These are phyloP conservation scores for Nemotelus pantherinus DNA, from an alignment of 2,888 invertebrate genomes.

Conservation along the genomic window DNA sequence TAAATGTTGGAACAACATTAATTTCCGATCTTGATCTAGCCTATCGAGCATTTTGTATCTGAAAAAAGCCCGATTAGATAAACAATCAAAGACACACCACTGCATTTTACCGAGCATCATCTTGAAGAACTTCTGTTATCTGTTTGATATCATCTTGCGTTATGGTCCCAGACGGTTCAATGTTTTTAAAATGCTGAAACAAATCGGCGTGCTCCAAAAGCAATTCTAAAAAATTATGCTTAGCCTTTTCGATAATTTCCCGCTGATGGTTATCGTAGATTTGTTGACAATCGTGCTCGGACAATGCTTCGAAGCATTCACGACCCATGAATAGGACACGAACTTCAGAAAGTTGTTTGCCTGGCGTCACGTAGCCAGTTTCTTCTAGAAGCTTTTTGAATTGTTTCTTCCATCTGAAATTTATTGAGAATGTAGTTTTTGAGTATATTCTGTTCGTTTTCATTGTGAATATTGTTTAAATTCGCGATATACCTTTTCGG, in stretches of 20 bases:
- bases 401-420: slow-evolving; percentile 86
- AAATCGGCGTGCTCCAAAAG: slow-evolving; percentile 91
- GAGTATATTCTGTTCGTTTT: not conserved
- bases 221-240: slow-evolving; percentile 91
- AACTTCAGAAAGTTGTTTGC: slow-evolving; percentile 91
- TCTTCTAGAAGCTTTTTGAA: slow-evolving; percentile 93
- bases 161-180: slow-evolving; percentile 88
- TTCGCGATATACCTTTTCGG: slow-evolving; percentile 66
- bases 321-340: slow-evolving; percentile 91
- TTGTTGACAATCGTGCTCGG: slow-evolving; percentile 88
- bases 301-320: slow-evolving; percentile 91
- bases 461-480: slow-evolving; percentile 33
- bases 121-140: slow-evolving; percentile 89
- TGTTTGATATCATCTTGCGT: slow-evolving; percentile 94
- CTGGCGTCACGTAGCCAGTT: slow-evolving; percentile 94
- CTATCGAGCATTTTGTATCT: slow-evolving; percentile 94
- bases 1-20: slow-evolving; percentile 93
- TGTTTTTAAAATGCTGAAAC: slow-evolving; percentile 92
- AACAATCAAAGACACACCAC: not conserved
- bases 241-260: slow-evolving; percentile 87
- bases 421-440: slow-evolving; percentile 37
- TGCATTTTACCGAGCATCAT: slow-evolving; percentile 80
- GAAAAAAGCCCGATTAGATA: slow-evolving; percentile 48
- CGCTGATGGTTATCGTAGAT: slow-evolving; percentile 95
- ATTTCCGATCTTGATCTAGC: slow-evolving; percentile 92